phyloP scores from a whole-genome alignment of 64 coral and sea anemone species.

The Stylophora pistillata region DNA sequence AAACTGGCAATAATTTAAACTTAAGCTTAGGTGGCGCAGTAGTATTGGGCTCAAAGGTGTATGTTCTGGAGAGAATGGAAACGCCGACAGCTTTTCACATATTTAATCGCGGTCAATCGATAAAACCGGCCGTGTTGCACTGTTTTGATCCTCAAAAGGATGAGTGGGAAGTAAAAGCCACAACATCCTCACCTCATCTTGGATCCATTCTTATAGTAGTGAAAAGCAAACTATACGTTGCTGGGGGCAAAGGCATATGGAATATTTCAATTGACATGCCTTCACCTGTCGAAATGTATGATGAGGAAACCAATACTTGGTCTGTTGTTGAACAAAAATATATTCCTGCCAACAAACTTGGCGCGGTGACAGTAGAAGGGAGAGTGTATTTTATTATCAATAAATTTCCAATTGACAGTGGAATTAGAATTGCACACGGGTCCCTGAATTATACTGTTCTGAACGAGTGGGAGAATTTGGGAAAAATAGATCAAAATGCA shows the following conservation, averaged over 20 bases:
- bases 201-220: no score
- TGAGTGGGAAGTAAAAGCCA: neutral
- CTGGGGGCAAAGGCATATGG: no score
- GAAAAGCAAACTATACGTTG: neutral
- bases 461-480: neutral
- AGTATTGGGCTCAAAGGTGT: neutral
- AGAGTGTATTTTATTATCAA: constrained; percentile 35
- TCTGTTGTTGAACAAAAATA: neutral
- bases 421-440: neutral
- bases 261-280: no score
- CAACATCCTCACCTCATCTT: neutral
- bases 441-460: neutral
- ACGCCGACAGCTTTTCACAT: neutral
- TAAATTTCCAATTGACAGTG: neutral
- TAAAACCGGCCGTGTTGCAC: no score
- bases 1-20: no score
- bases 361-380: neutral
- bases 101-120: no score
- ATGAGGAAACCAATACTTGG: constrained; percentile 21
- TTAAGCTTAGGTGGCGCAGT: neutral
- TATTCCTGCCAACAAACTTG: constrained; percentile 1
- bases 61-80: constrained; percentile 30
- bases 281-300: no score
- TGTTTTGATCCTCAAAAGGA: neutral
- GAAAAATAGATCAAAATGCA: neutral